Percentiles rank a stretch among this genome's conserved stretches.
These are phyloP conservation scores for Eilema caniola DNA, from an alignment of 2,888 invertebrate species.

Conservation along the genomic window DNA sequence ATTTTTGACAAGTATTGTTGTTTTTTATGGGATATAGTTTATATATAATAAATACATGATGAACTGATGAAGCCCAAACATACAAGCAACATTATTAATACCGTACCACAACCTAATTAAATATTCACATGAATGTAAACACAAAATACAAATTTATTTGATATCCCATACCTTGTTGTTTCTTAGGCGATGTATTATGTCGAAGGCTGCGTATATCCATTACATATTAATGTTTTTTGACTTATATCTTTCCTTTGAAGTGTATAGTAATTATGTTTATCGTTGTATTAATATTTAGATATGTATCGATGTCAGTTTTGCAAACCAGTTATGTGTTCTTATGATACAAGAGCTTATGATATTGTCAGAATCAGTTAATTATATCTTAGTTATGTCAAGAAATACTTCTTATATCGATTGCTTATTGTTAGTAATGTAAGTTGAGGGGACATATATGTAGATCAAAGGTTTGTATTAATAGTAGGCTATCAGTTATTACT, in stretches of 20 bases:
- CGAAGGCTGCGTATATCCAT: background rate
- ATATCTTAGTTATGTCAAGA: background rate
- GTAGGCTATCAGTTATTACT: too few relatives aligned
- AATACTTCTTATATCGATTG: background rate
- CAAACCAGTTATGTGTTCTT: background rate
- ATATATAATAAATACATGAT: background rate
- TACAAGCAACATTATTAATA: constrained; percentile 5
- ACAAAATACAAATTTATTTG: background rate
- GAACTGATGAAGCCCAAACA: background rate
- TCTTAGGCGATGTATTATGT: background rate
- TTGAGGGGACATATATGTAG: background rate
- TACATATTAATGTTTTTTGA: background rate
- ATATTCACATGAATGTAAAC: background rate
- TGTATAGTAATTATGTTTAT: background rate
- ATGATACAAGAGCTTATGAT: background rate
- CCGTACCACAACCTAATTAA: constrained; percentile 4
- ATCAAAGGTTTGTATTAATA: too few relatives aligned
- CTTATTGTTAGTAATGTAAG: background rate
- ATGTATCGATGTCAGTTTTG: background rate
- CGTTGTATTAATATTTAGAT: background rate
- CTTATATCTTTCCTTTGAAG: background rate
- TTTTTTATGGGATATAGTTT: too few relatives aligned
- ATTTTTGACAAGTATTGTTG: too few relatives aligned
- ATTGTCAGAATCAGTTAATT: background rate
- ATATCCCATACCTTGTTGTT: background rate